Base-by-base conservation (phyloP, 2,888 invertebrate species). In the Lasioglossum leucozonium region DNA sequence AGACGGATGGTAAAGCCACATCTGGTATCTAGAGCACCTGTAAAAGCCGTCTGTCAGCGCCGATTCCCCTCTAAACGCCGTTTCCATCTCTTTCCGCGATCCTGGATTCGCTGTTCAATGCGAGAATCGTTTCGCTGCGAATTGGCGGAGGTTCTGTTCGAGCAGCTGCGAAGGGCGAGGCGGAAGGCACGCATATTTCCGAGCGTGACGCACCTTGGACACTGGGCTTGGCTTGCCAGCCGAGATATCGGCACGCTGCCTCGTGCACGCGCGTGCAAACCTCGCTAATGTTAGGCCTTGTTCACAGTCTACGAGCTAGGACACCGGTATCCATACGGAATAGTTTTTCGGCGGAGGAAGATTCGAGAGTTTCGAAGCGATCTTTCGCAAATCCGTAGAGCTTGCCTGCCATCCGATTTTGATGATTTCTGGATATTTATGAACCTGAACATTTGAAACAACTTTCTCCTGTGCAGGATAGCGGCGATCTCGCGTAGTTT, bases 201-300 rank as follows among this genome's bases (percentile, higher is more conserved):
- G 91, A 90, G 91, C 93, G 92, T 93, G 93, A 93, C 93, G 92
- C 93, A 93, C 92, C 92, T 93, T 91, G 90, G 90, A 89, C 90
- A 88, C 90, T 91, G 90, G 91, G 91, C 91, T 92, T 91, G 92
- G 92, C 92, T 91, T 87, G 71, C 79, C 74, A 74, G 69, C 76
- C 79, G 77, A 84, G 84, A 85, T 84, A 89, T 87, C 89, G 87
- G 73, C n/a, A 16, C 76, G 77, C 42, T 65, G 84, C 76, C 74
- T 71, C 72, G 82, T 84, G 86, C 88, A 79, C 80, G 81, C 81
- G 86, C 72, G 81, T 80, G 78, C 79, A 79, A 76, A 78, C 47
- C 47, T 65, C 30, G 82, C 65, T 40, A 79, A 76, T 42, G 16
- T 84, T 81, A 86, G 75, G 85, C 84, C 30, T 26, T 75, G 84